These are phyloP conservation scores for Syngnathus typhle DNA, from an alignment of 2,113 vertebrate species.

Conservation along the genomic window DNA sequence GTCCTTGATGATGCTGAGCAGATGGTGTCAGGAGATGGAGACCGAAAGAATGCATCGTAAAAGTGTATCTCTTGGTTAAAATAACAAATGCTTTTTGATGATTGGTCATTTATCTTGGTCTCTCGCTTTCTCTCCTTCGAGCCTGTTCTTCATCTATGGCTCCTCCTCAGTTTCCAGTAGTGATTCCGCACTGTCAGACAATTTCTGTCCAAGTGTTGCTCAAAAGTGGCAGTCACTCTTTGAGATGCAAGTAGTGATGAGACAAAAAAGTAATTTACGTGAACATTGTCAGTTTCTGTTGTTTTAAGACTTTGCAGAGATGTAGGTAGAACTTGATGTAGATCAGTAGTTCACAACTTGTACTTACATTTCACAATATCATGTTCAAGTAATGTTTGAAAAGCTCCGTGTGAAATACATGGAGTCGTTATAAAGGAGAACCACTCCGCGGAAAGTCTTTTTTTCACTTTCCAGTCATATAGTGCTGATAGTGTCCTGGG, in stretches of 20 bases:
- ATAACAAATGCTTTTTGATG: conserved; percentile 33
- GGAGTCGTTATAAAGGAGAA: conserved; percentile 34
- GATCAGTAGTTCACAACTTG: conserved; percentile 2
- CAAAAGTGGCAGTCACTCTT: conserved; percentile 45
- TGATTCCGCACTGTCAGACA: conserved; percentile 53
- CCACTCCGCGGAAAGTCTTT: conserved; percentile 22
- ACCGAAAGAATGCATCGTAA: conserved; percentile 10
- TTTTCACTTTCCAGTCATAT: conserved; percentile 13
- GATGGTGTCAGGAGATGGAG: conserved; percentile 23
- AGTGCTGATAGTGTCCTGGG: conserved; percentile 39
- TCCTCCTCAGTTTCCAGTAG: conserved; percentile 24
- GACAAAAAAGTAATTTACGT: conserved; percentile 27
- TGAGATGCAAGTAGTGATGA: conserved; percentile 22
- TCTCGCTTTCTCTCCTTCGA: not conserved
- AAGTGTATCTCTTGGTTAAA: conserved; percentile 23
- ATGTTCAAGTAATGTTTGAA: conserved; percentile 22
- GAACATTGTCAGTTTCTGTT: not conserved
- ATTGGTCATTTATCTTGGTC: conserved; percentile 31
- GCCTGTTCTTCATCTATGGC: conserved; percentile 37
- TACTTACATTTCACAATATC: conserved; percentile 10
- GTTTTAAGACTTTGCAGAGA: conserved; percentile 13
- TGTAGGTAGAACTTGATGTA: not conserved
- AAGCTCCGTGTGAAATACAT: conserved; percentile 15
- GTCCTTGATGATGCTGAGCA: conserved; percentile 34
- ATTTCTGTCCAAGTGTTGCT: conserved; percentile 52